Evolutionary conservation across 2,888 invertebrate genomes (phyloP).

Genomic region (Eustalomyia histrio): DNA sequence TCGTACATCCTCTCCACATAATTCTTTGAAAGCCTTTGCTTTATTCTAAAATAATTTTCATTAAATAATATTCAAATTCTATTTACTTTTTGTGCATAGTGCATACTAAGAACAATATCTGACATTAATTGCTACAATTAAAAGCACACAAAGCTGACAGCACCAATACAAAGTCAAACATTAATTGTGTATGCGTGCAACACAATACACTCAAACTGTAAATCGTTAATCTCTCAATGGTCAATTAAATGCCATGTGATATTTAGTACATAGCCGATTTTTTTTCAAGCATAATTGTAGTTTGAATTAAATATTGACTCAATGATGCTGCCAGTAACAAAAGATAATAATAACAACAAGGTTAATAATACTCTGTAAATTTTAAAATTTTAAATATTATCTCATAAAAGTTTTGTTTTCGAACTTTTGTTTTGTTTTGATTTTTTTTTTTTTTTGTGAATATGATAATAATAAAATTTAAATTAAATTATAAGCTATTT

Average conservation of each 20-base stretch:
- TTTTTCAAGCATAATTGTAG: not conserved
- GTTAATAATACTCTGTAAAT: constrained; percentile 46
- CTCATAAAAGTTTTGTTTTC: constrained; percentile 49
- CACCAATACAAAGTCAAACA: constrained; percentile 18
- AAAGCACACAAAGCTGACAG: constrained; percentile 60
- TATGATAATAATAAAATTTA: not conserved
- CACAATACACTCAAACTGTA: not conserved
- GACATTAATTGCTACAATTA: constrained; percentile 63
- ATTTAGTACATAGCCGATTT: not conserved
- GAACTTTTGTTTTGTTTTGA: constrained; percentile 34
- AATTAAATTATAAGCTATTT: not conserved
- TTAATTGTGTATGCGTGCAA: constrained; percentile 8
- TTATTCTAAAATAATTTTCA: no score
- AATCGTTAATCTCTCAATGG: not conserved
- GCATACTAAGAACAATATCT: constrained; percentile 23
- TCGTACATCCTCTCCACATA: no score
- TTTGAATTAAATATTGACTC: constrained; percentile 14
- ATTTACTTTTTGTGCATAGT: not conserved
- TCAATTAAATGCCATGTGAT: not conserved
- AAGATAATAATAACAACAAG: not conserved
- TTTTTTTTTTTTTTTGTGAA: constrained; percentile 30
- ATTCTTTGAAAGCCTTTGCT: no score
- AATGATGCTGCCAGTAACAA: constrained; percentile 18
- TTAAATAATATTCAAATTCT: no score
- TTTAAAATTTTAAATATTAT: constrained; percentile 29